phyloP scores from a whole-genome alignment of 2,797 vertebrate genomes.

The Leptoclinus maculatus region DNA sequence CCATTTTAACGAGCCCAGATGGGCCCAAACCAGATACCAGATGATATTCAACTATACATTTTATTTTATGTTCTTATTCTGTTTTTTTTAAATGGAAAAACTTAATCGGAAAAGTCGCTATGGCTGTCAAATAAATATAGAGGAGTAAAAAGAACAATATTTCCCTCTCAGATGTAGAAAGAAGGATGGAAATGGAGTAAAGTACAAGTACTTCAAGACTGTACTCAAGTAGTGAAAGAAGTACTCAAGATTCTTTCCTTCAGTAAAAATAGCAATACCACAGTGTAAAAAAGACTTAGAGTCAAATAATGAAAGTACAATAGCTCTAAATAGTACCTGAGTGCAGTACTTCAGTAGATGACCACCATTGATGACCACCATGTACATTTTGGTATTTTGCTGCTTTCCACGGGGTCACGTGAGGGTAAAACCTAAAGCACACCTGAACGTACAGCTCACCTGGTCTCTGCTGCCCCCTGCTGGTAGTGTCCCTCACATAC shows the following conservation, averaged over 20 bases:
- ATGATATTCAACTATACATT: background rate
- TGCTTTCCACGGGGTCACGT: background rate
- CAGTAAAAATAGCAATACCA: background rate
- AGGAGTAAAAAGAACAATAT: background rate
- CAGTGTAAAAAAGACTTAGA: background rate
- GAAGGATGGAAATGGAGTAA: background rate
- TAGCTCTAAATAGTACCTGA: background rate
- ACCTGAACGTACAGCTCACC: background rate
- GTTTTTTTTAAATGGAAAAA: background rate
- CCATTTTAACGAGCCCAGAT: too few relatives aligned
- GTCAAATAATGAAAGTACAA: background rate
- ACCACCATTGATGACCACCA: background rate
- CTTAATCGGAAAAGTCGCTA: background rate
- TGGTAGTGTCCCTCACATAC: constrained; percentile 5
- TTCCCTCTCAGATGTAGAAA: background rate
- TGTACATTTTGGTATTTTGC: background rate
- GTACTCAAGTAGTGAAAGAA: background rate
- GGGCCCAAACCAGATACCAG: too few relatives aligned
- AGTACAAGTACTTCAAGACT: background rate
- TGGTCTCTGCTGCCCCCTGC: constrained; percentile 68
- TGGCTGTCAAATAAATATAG: background rate
- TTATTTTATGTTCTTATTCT: background rate
- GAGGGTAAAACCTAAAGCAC: background rate
- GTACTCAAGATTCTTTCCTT: background rate
- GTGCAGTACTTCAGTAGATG: background rate